Base-by-base conservation (phyloP, 2,888 invertebrate species). In the Cephus pygmeus region DNA sequence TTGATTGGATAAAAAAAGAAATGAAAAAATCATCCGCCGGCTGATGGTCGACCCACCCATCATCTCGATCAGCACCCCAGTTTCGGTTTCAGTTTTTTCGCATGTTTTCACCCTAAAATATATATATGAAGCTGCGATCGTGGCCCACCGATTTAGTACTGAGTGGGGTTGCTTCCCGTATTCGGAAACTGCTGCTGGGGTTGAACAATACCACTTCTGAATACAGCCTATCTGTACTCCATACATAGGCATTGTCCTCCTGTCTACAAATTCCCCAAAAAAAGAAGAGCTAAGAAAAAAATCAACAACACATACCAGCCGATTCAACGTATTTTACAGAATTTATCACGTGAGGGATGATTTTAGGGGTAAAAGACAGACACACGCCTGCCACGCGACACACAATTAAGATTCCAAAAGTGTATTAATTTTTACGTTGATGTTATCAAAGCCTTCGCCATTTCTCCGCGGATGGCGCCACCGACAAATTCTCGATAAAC, bases 201-300 rank as follows among this genome's bases (percentile, higher is more conserved):
- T 30, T 33, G 69, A 69, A 69, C 69, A 69, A 69, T 69, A 33
- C 79, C 40, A 40, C 40, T 40, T 15, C 40, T 40, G 40, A 40
- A 40, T 40, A 81, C 77, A 73, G 71, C 80, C 81, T 83, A 82
- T 83, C 84, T 81, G 79, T 79, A 77, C 82, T 82, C 81, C 79
- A 84, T 84, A 83, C 74, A 81, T 77, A 80, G 75, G 79, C 73
- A 84, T 84, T 84, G 84, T 84, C 81, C 79, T 80, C 75, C 78
- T 83, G 81, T 83, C 84, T 84, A 80, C 83, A 80, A 83, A 81
- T 82, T 40, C 40, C 40, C 36, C 0, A 40, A 40, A 40, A 40
- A 40, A 15, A 40, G 40, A 15, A 83, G 78, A 79, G 69, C 73
- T n/a, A 34, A 40, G 69, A 40, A 78, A 78, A 78, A 75, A 69